These are phyloP conservation scores for Paraescarpia echinospica DNA, from an alignment of 1,140 invertebrate genomes.

Conservation along the genomic window DNA sequence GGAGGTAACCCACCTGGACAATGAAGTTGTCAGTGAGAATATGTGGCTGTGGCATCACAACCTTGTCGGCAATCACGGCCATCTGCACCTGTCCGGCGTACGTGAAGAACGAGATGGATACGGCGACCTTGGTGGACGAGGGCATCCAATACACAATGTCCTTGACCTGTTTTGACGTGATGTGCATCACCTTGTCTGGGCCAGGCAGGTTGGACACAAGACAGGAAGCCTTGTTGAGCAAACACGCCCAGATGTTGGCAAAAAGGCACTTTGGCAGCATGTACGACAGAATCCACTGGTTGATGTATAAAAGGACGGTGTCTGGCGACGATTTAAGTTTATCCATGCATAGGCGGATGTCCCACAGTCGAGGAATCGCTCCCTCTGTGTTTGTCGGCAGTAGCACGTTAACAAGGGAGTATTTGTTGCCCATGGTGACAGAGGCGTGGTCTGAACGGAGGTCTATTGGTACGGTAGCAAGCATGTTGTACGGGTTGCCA, in stretches of 20 bases:
- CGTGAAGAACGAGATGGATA: constrained; percentile 62
- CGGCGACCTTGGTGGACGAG: constrained; percentile 55
- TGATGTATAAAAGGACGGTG: constrained; percentile 59
- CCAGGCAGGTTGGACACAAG: constrained; percentile 62
- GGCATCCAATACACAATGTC: constrained; percentile 61
- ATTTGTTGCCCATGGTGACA: constrained; percentile 55
- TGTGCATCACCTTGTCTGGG: constrained; percentile 55
- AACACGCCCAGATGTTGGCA: constrained; percentile 37
- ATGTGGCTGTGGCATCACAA: constrained; percentile 55
- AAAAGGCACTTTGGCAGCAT: constrained; percentile 46
- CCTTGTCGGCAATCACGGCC: constrained; percentile 60
- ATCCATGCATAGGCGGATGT: constrained; percentile 60
- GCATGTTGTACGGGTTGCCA: constrained; percentile 60
- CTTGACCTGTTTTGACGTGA: constrained; percentile 58
- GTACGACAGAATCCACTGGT: constrained; percentile 43
- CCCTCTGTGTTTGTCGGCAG: constrained; percentile 64
- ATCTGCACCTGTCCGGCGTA: constrained; percentile 63
- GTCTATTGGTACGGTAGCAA: constrained; percentile 59
- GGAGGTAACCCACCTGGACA: constrained; percentile 41
- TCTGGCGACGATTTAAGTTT: constrained; percentile 62
- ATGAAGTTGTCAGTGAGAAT: constrained; percentile 51
- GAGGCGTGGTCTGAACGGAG: constrained; percentile 14
- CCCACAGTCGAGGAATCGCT: constrained; percentile 67
- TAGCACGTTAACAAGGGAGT: constrained; percentile 57
- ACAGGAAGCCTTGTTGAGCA: constrained; percentile 49